These are phyloP conservation scores for Odontothrips loti DNA, from an alignment of 2,888 invertebrate genomes.

Conservation along the genomic window DNA sequence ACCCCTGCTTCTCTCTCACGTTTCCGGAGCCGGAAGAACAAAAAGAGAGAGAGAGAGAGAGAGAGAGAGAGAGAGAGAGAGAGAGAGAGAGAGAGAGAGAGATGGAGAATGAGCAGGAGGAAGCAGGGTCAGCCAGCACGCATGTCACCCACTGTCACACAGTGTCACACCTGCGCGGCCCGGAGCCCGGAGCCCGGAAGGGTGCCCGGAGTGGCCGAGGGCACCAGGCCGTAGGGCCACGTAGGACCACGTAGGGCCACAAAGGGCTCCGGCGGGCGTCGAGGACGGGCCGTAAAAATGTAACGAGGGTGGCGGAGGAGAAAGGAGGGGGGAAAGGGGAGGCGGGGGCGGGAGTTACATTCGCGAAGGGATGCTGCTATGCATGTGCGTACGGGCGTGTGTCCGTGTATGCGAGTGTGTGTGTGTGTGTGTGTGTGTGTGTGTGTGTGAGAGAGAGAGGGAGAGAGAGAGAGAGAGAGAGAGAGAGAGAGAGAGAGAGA, in stretches of 20 bases:
- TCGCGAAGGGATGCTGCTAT: not conserved
- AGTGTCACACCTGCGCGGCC: too few species aligned
- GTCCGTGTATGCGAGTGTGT: not conserved
- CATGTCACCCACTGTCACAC: too few species aligned
- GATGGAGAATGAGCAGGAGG: not conserved
- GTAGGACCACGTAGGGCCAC: too few species aligned
- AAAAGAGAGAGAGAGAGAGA: not conserved
- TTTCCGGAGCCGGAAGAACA: not conserved
- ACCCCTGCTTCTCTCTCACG: too few species aligned
- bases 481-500: slow-evolving; percentile 20
- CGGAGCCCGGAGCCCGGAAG: too few species aligned
- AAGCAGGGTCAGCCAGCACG: not conserved
- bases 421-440: not conserved
- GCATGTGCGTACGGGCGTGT: not conserved
- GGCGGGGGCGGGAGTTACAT: not conserved
- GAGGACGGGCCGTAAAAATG: not conserved
- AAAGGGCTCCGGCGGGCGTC: not conserved
- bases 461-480: slow-evolving; percentile 22
- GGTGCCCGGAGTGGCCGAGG: too few species aligned
- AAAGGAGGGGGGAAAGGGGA: not conserved
- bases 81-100: not conserved
- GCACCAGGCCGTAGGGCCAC: too few species aligned
- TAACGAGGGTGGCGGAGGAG: not conserved
- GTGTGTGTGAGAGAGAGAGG: not conserved
- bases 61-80: not conserved